Base-by-base conservation (phyloP, 2,113 vertebrate species). In the Zosterops borbonicus region DNA sequence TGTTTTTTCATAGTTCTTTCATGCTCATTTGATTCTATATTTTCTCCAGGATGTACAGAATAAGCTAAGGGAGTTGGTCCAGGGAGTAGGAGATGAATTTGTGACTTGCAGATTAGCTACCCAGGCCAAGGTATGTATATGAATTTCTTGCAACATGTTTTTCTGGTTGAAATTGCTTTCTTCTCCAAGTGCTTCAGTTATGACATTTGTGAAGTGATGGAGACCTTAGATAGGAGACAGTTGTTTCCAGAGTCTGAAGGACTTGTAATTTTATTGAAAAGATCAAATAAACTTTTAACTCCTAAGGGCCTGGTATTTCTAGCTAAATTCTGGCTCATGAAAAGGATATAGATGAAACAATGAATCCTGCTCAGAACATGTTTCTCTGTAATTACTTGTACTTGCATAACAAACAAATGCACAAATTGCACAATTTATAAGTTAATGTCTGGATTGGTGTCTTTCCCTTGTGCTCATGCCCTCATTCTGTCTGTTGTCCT, bases 81-180 rank as follows among this genome's bases (percentile, higher is more conserved):
- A 98, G 95, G 98, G 98, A 91, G 97, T 97, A 7, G 99, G 99
- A 12, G 99, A 99, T 42, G 99, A 99, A 90, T 99, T 99, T 96
- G 96, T 99, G 98, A 99, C 97, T 29, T 99, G 98, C 94, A 98
- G 97, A 96, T 96, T 98, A 68, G 98, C 99, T 75, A 97, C 98
- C 3, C 98, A 97, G 71, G 99, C 99, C n/a, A 99, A 99, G 99
- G 99, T 98, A 97, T 23, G 99, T 98, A 88, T 60, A 22, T 93
- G 3, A 47, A 49, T 95, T 91, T 89, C 50, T 28, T 90, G 52
- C 12, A 42, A 21, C 0, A 2, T 28, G 9, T 47, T 59, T 14
- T 25, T 81, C 28, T 64, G 11, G 6, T 81, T 77, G 87, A 78
- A 89, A 69, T 75, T n/a, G 4, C 9, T 37, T n/a, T 88, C 2